Base-by-base conservation (phyloP, 2,888 invertebrate species). In the Hybos culiciformis region DNA sequence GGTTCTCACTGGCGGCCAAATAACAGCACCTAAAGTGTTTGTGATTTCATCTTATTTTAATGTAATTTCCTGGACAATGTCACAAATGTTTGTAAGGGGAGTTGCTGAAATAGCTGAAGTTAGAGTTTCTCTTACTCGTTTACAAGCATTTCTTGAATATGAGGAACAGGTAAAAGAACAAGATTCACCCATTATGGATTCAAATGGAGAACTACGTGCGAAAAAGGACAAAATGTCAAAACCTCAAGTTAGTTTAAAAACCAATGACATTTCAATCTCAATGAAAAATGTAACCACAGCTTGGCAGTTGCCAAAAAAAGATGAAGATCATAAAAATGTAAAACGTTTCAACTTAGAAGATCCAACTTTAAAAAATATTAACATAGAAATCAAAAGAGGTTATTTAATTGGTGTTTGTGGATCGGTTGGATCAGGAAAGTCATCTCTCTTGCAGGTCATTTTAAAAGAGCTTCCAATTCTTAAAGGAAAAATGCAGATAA, bases 51-150 rank as follows among this genome's bases (percentile, higher is more conserved):
- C 71, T 0, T 74, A 71, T 51, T 74, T 70, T 56, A 70, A 68
- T 49, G 66, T 72, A 19, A 57, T 75, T 5, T 64, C 74, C 0
- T 70, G 70, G 50, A 72, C 72, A 0, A 72, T 75, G 72, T 70
- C 72, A 0, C 64, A 70, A 33, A 72, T 73, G 71, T 75, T 75
- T 44, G 68, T 74, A 37, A 61, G 67, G 70, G 84, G 81, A 37
- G 78, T 91, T 51, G 78, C 83, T 3, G 81, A 82, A 68, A 72
- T 83, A 26, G 83, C 86, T 0, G 90, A 91, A 68, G 80, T 80
- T 0, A 64, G 74, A 20, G 83, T 91, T 40, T 83, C 86, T 7
- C 75, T 85, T 40, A 72, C 71, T 44, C 73, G 91, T 40, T 66
- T 90, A 24, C 62, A 69, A 49, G 56, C 59, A 31, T 69, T 69